A percentile compares a stretch with the other conserved stretches of the same genome.
Conservation (phyloP, 2,888 invertebrate genomes). For the Scaptomyza parva region DNA sequence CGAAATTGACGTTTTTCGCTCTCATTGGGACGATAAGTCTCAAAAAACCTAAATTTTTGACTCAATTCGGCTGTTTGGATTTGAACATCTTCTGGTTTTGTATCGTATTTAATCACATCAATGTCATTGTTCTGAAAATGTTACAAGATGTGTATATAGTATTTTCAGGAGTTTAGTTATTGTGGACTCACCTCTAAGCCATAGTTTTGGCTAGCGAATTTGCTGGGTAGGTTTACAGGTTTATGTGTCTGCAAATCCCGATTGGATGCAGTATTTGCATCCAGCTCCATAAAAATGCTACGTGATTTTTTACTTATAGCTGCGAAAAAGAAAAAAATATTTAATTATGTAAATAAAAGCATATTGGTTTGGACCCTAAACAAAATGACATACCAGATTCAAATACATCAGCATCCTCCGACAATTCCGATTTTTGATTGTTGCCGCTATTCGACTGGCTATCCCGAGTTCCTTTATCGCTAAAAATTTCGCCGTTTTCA, state of each 20-base stretch:
- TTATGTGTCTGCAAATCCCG: conserved; percentile 8
- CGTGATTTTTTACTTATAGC: conserved; percentile 95
- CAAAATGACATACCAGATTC: conserved; percentile 56
- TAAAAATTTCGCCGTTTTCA: conserved; percentile 91
- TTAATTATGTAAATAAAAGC: no score
- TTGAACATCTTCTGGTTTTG: conserved; percentile 90
- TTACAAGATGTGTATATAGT: background rate
- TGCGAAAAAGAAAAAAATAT: conserved; percentile 73
- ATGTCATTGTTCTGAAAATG: conserved; percentile 80
- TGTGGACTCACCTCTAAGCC: conserved; percentile 47
- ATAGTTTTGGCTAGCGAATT: conserved; percentile 10
- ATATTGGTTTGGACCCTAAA: background rate
- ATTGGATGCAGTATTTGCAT: conserved; percentile 90
- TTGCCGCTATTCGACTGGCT: background rate
- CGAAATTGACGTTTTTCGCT: conserved; percentile 90
- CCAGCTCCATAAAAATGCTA: conserved; percentile 93
- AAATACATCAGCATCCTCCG: conserved; percentile 89
- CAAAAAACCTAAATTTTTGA: conserved; percentile 95
- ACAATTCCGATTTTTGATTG: conserved; percentile 31
- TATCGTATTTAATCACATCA: conserved; percentile 91
- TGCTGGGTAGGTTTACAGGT: background rate
- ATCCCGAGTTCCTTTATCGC: conserved; percentile 86
- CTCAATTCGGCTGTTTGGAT: conserved; percentile 93
- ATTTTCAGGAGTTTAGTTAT: background rate
- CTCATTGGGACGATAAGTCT: conserved; percentile 91